Conservation (phyloP, 2,888 invertebrate genomes). For the Bursaphelenchus okinawaensis region DNA sequence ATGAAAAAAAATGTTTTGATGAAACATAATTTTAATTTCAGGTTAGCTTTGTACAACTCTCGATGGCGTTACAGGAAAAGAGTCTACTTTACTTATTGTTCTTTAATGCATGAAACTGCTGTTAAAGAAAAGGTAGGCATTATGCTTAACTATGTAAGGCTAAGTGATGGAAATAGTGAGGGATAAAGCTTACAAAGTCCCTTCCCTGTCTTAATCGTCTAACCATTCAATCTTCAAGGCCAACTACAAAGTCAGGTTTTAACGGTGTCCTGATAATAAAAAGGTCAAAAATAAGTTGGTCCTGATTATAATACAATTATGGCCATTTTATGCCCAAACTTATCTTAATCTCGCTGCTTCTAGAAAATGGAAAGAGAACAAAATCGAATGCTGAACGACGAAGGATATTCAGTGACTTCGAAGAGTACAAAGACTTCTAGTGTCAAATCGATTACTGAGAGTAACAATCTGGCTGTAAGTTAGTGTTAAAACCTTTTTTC, state of each 20-base stretch:
- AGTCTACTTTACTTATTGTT: slow-evolving; percentile 56
- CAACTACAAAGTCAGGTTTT: too few relatives aligned
- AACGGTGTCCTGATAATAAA: too few relatives aligned
- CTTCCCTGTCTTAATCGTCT: too few relatives aligned
- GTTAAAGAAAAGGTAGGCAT: slow-evolving; percentile 29
- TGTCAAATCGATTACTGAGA: slow-evolving; percentile 11
- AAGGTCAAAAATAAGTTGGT: too few relatives aligned
- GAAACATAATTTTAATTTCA: too few relatives aligned
- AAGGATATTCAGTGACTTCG: slow-evolving; percentile 7
- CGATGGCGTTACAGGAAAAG: slow-evolving; percentile 54
- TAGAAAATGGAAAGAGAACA: slow-evolving; percentile 11
- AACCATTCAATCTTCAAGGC: not conserved
- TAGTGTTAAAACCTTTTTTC: not conserved
- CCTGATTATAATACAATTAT: too few relatives aligned
- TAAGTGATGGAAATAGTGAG: too few relatives aligned
- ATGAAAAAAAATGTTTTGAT: not conserved
- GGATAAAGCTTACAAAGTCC: too few relatives aligned
- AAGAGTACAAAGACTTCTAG: slow-evolving; percentile 16
- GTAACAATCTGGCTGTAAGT: not conserved
- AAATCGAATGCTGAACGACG: not conserved
- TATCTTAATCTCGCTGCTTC: too few relatives aligned
- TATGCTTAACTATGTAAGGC: too few relatives aligned
- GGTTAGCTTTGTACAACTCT: slow-evolving; percentile 49
- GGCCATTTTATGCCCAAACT: too few relatives aligned
- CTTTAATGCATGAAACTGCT: slow-evolving; percentile 39